A percentile compares a stretch with the other conserved stretches of the same genome.
phyloP scores from a whole-genome alignment of 2,888 invertebrate species.

The Dryadula phaetusa region DNA sequence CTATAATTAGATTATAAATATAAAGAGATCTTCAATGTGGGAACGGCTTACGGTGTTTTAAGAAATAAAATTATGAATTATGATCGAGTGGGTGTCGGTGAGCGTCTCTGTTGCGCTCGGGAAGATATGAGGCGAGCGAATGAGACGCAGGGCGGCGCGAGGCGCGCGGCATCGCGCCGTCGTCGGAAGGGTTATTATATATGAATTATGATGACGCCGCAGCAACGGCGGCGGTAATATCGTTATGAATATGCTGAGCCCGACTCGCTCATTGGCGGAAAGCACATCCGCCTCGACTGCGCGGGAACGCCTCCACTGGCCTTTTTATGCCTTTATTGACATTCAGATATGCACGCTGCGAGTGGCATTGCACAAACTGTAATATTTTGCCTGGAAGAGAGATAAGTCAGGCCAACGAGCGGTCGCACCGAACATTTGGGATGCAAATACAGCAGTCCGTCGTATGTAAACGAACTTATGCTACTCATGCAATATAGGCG shows the following conservation, averaged over 20 bases:
- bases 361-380: slow-evolving; percentile 81
- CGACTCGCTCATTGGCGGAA: slow-evolving; percentile 80
- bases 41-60: slow-evolving; percentile 60
- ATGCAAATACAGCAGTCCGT: slow-evolving; percentile 82
- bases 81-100: slow-evolving; percentile 70
- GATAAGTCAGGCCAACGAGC: slow-evolving; percentile 76
- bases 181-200: slow-evolving; percentile 84
- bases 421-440: slow-evolving; percentile 79
- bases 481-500: slow-evolving; percentile 79
- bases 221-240: slow-evolving; percentile 81
- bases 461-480: slow-evolving; percentile 84
- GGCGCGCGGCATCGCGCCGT: slow-evolving; percentile 63
- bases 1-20: slow-evolving; percentile 53
- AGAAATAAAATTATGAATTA: slow-evolving; percentile 82
- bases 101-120: slow-evolving; percentile 71
- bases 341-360: slow-evolving; percentile 83
- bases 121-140: slow-evolving; percentile 62
- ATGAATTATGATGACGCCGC: slow-evolving; percentile 84
- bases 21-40: slow-evolving; percentile 63
- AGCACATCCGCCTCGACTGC: slow-evolving; percentile 78
- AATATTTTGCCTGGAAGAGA: slow-evolving; percentile 79
- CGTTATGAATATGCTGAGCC: slow-evolving; percentile 83
- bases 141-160: slow-evolving; percentile 69
- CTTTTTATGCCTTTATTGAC: slow-evolving; percentile 83
- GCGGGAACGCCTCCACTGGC: slow-evolving; percentile 80